A percentile compares a stretch with the other conserved stretches of the same genome.
Evolutionary conservation across 2,888 invertebrate species (phyloP).

Genomic region (Leptopilina syphax): DNA sequence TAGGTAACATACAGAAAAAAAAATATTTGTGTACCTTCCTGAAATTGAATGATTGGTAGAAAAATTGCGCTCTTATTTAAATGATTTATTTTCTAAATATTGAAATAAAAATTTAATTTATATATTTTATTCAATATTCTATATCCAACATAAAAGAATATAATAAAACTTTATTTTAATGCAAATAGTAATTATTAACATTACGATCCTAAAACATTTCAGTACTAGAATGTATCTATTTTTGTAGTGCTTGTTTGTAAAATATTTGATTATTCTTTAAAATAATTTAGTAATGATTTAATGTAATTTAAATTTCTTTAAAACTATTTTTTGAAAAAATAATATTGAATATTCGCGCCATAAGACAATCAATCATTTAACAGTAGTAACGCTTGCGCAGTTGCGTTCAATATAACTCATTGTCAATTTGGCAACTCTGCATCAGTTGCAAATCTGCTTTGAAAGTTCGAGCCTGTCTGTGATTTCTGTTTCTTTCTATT

Average conservation of each 20-base stretch:
- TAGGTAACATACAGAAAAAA: neutral
- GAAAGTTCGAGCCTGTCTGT: neutral
- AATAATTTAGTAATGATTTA: no score
- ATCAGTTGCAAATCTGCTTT: neutral
- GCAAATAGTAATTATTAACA: neutral
- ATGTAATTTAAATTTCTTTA: no score
- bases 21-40: neutral
- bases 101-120: neutral
- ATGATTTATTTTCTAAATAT: neutral
- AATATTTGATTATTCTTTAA: neutral
- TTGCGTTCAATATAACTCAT: neutral
- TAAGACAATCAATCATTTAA: neutral
- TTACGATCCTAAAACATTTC: neutral
- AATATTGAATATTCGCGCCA: neutral
- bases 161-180: neutral
- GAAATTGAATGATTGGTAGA: neutral
- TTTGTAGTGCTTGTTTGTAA: neutral
- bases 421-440: neutral
- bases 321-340: neutral
- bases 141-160: neutral
- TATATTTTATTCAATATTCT: neutral
- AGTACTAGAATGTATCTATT: neutral
- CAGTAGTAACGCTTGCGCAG: neutral
- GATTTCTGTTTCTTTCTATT: neutral
- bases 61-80: neutral